These are phyloP conservation scores for Tapirus indicus DNA, from an alignment of 2,797 vertebrate species.

Conservation along the genomic window DNA sequence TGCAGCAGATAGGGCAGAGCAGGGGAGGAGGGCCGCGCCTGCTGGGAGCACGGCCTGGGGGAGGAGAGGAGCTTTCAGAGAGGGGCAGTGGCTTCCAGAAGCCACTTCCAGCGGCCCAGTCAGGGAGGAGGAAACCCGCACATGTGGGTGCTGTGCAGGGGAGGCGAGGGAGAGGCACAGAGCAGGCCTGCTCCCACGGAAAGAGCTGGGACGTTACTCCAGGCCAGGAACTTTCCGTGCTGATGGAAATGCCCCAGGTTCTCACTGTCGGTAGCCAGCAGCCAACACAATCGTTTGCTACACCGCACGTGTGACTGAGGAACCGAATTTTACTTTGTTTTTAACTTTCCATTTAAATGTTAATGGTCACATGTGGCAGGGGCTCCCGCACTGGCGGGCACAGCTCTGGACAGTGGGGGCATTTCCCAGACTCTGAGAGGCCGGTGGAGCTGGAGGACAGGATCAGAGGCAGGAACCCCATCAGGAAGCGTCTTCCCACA, in stretches of 20 bases:
- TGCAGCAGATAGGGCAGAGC: rapidly evolving
- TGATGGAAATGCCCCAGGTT: rapidly evolving
- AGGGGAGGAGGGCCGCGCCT: rapidly evolving
- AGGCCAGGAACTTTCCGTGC: background rate
- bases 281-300: rapidly evolving
- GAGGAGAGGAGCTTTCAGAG: background rate
- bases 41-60: rapidly evolving
- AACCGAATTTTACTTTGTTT: background rate
- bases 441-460: background rate
- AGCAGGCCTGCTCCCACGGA: background rate
- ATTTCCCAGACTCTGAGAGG: background rate
- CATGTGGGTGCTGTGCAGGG: rapidly evolving
- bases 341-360: background rate
- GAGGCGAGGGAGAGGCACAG: rapidly evolving
- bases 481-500: background rate
- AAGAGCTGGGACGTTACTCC: rapidly evolving
- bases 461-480: background rate
- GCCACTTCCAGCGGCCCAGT: too few species aligned
- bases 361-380: background rate
- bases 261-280: rapidly evolving
- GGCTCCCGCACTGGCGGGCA: rapidly evolving
- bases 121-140: rapidly evolving
- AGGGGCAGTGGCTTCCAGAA: rapidly evolving
- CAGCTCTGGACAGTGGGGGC: rapidly evolving
- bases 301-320: rapidly evolving